These are phyloP conservation scores for Parapristionchus giblindavisi DNA, from an alignment of 2,888 invertebrate genomes.

Conservation along the genomic window DNA sequence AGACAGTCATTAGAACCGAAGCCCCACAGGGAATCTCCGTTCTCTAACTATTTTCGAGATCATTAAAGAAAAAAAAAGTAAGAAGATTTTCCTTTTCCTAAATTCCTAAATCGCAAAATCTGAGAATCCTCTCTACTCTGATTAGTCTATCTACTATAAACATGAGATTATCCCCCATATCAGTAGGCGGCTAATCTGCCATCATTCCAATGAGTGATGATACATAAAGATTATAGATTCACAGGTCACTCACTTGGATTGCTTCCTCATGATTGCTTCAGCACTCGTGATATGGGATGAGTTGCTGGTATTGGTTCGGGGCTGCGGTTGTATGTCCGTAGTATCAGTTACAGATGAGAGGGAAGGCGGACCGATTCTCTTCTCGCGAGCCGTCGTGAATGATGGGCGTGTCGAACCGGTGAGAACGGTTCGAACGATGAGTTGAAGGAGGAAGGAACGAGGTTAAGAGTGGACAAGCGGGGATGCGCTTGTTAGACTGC, in stretches of 20 bases:
- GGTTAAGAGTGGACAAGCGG: neutral
- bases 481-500: neutral
- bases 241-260: neutral
- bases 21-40: no score
- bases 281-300: slow-evolving; percentile 2
- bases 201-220: no score
- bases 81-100: no score
- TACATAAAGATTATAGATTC: neutral
- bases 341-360: neutral
- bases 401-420: neutral
- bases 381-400: slow-evolving; percentile 37
- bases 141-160: neutral
- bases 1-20: neutral
- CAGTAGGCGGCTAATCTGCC: no score
- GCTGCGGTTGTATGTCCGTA: neutral
- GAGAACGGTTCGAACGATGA: neutral
- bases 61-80: no score
- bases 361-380: slow-evolving; percentile 6
- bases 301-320: no score
- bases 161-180: neutral
- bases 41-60: no score
- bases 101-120: no score
- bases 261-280: slow-evolving; percentile 15
- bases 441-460: neutral
- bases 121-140: no score